Base-by-base conservation (phyloP, 2,888 invertebrate species). In the Hemithea aestivaria region DNA sequence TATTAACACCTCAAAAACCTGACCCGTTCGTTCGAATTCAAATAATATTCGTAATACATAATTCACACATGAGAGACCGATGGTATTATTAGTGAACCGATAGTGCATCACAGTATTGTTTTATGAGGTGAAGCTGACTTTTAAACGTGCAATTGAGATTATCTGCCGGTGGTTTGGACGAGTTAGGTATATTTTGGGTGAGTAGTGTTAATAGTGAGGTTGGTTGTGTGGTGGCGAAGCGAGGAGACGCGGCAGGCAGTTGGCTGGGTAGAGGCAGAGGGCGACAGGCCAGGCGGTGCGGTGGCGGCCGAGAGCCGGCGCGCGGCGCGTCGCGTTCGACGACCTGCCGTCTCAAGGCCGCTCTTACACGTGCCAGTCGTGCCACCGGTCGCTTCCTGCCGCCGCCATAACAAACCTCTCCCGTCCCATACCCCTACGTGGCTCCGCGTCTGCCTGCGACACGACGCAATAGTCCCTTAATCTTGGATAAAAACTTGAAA, bases 321-420 rank as follows among this genome's bases (percentile, higher is more conserved):
- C 49, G 57, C 57, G 68, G 66, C 72, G 75, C 72, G 74, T 40
- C 71, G 76, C 79, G 79, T 67, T 72, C 78, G 76, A 64, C 79
- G 79, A 81, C 81, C 80, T 67, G 68, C 68, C 71, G 83, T 81
- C 81, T 81, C 84, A 83, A 83, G 83, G 83, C 81, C 82, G 82
- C 69, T 68, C 67, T 76, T 81, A 82, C 83, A 79, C 83, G 84
- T 79, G 80, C 78, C 78, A 64, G 68, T 55, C 78, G 80, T 72
- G 80, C 80, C 78, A 73, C 70, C 65, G 74, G 73, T 66, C 76
- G 78, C 76, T 81, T 79, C 75, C 82, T 78, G 77, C 74, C 79
- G 73, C 73, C 78, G 80, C 78, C 82, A 82, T 81, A 82, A 82
- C 80, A 82, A 81, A 77, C 78, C 76, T 66, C 77, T 70, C 76